Evolutionary conservation across 1,140 invertebrate genomes (phyloP), one percentile per base, ranked within the genome.

Genomic region (Trigoniulus corallinus): DNA sequence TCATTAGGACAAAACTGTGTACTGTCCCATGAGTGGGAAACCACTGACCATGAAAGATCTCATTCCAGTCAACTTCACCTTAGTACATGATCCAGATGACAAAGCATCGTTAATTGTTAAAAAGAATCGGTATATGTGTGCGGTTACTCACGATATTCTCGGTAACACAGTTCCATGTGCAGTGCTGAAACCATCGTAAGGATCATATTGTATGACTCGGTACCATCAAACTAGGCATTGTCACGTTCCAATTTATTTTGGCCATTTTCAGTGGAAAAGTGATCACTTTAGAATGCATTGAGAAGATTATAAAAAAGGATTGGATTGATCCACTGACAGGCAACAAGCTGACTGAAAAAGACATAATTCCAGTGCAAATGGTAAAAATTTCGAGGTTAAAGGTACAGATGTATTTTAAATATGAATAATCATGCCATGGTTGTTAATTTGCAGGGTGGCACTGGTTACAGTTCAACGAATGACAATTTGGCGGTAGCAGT

Each of bases 231-330:
- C 2, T 51, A 7, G 42, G 24, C 15, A 34, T 55, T 42, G 29
- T 45, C 27, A 13, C 3, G 3, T 47, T 7, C 7, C 12, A 39
- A 49, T 49, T 49, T n/a, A n/a, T n/a, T n/a, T n/a, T n/a, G n/a
- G n/a, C n/a, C n/a, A n/a, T 53, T 71, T 71, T 51, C 64, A 87
- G 84, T 0, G 92, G 95, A n/a, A 80, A 89, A 72, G 87, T 99
- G 20, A 81, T 98, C 0, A 98, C 93, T 12, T 74, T 91, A 75
- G 91, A 96, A 64, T 97, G 92, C 72, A 78, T 95, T 4, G 91
- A 97, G 58, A 95, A 95, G 63, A 73, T 98, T 2, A 91, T 98
- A 43, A 89, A 87, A 60, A 94, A 93, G 63, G 94, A 98, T 64
- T 93, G 89, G 93, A 73, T 89, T 2, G 92, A 98, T 74, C 95